These are phyloP conservation scores for Lophochroa leadbeateri DNA, from an alignment of 2,113 vertebrate species.

Conservation along the genomic window DNA sequence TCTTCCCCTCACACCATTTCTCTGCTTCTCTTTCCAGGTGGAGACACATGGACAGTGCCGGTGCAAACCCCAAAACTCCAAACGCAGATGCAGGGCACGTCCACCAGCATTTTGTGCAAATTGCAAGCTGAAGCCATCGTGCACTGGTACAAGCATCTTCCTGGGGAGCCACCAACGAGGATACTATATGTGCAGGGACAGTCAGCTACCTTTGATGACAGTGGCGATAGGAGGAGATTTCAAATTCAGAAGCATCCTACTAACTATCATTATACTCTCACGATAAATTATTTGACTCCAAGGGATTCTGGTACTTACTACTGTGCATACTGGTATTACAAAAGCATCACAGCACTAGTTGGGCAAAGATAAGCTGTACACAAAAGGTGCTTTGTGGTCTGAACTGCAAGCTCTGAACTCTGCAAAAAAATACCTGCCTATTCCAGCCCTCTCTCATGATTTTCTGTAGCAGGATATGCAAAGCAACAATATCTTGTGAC, in stretches of 20 bases:
- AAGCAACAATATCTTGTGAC: neutral
- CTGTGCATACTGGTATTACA: neutral
- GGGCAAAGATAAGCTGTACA: neutral
- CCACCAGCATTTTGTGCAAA: accelerated
- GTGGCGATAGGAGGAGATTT: accelerated
- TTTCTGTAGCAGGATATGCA: neutral
- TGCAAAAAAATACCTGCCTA: neutral
- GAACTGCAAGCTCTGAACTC: neutral
- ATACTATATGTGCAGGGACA: accelerated
- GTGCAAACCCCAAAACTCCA: neutral
- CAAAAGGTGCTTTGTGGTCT: neutral
- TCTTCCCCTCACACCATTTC: neutral
- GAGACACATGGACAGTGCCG: neutral
- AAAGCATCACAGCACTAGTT: accelerated
- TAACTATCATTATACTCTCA: accelerated
- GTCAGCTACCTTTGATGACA: accelerated
- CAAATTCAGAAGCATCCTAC: accelerated
- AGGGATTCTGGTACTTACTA: neutral
- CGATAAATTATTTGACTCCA: accelerated
- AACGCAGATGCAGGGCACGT: accelerated
- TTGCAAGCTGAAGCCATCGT: accelerated
- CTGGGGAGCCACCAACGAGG: accelerated
- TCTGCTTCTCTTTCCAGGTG: neutral
- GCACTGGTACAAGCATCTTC: constrained; percentile 23
- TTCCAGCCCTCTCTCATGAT: neutral